phyloP scores from a whole-genome alignment of 2,113 vertebrate genomes.

The Crocuta crocuta region DNA sequence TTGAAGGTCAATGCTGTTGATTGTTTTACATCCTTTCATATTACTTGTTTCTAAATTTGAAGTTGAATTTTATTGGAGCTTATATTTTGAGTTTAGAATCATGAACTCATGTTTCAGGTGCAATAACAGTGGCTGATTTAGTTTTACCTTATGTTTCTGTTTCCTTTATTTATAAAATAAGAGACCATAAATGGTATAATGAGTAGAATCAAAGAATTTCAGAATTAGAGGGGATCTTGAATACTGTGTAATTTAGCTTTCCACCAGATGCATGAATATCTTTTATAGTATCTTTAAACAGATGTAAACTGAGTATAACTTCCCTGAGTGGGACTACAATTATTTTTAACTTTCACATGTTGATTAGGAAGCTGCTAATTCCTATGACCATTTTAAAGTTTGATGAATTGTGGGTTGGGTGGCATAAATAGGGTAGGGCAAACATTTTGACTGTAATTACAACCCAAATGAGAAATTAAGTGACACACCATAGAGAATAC shows the following conservation, averaged over 20 bases:
- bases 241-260: not conserved
- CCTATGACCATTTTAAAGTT: not conserved
- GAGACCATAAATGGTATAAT: not conserved
- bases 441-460: not conserved
- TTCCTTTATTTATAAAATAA: not conserved
- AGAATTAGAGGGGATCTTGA: not conserved
- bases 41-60: constrained; percentile 56
- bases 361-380: not conserved
- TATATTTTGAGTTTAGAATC: constrained; percentile 33
- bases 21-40: constrained; percentile 7
- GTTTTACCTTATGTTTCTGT: not conserved
- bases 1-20: constrained; percentile 57
- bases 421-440: not conserved
- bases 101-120: not conserved
- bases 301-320: not conserved
- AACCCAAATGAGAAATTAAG: not conserved
- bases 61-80: constrained; percentile 28
- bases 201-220: not conserved
- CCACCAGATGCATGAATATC: not conserved
- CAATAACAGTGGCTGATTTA: not conserved
- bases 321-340: not conserved
- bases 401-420: not conserved
- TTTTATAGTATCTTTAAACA: not conserved
- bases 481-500: not conserved
- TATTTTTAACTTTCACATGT: not conserved